Percentiles rank a stretch among this genome's conserved stretches.
These are phyloP conservation scores for Masnerella sp. DNA, from an alignment of 2,888 invertebrate species.

Conservation along the genomic window DNA sequence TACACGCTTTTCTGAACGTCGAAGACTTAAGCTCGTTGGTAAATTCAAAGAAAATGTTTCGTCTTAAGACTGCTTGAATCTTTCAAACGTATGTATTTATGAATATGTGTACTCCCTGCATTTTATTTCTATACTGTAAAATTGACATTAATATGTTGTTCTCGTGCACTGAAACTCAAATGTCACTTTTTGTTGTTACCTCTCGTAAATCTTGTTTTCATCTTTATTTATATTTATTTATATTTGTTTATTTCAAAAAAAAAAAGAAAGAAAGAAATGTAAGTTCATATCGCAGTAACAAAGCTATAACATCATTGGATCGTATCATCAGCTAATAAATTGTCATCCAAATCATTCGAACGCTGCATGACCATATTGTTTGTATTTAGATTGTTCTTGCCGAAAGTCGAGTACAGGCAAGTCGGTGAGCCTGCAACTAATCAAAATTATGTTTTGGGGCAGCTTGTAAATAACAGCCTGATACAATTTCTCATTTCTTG, in stretches of 20 bases:
- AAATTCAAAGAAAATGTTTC: too few relatives aligned
- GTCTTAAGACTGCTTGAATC: conserved; percentile 18
- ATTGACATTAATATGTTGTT: too few relatives aligned
- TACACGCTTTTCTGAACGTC: conserved; percentile 22
- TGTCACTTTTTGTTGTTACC: too few relatives aligned
- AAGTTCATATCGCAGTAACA: conserved; percentile 8
- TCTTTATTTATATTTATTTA: neutral
- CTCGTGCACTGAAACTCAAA: neutral
- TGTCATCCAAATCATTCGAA: conserved; percentile 1
- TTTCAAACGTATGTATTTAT: conserved; percentile 12
- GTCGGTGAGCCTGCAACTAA: conserved; percentile 22
- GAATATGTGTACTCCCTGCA: conserved; percentile 13
- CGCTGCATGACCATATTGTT: conserved; percentile 22
- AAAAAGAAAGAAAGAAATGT: conserved; percentile 1
- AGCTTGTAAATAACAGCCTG: conserved; percentile 76
- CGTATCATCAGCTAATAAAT: conserved; percentile 19
- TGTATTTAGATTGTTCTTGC: conserved; percentile 2
- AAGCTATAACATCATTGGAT: conserved; percentile 10
- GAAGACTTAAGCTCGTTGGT: conserved; percentile 49
- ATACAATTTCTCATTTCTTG: conserved; percentile 6
- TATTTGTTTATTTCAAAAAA: neutral
- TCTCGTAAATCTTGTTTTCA: too few relatives aligned
- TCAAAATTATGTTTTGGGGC: conserved; percentile 65
- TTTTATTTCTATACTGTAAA: conserved; percentile 4
- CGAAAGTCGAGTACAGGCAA: conserved; percentile 13